These are phyloP conservation scores for Sciurus vulgaris DNA, from an alignment of 2,797 vertebrate genomes.

Conservation along the genomic window DNA sequence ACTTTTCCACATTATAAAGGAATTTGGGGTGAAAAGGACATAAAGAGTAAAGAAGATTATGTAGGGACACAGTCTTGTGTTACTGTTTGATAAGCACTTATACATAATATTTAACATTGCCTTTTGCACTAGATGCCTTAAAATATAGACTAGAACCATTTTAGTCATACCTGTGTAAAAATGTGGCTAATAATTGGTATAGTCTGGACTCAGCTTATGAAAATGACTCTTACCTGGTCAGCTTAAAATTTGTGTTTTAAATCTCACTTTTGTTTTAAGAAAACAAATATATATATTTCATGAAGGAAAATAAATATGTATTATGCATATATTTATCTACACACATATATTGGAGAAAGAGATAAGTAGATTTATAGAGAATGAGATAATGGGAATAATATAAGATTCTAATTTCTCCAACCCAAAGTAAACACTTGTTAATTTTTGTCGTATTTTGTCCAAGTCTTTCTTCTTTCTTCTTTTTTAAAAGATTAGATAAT, in stretches of 20 bases:
- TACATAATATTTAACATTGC: background rate
- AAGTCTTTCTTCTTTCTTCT: background rate
- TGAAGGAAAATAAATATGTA: constrained; percentile 3
- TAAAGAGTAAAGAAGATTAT: background rate
- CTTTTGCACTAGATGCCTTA: background rate
- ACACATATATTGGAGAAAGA: background rate
- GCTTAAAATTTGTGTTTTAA: constrained; percentile 58
- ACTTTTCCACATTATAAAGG: background rate
- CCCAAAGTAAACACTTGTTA: background rate
- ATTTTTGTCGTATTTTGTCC: constrained; percentile 14
- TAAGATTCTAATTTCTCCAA: background rate
- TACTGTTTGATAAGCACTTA: background rate
- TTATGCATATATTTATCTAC: background rate
- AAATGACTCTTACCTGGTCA: constrained; percentile 8
- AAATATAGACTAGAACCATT: constrained; percentile 24
- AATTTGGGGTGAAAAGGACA: background rate
- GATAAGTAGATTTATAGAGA: background rate
- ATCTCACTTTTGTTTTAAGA: constrained; percentile 31
- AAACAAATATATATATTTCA: constrained; percentile 52
- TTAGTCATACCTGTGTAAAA: background rate
- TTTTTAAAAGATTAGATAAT: constrained; percentile 1
- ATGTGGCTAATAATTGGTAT: background rate
- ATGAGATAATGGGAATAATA: background rate
- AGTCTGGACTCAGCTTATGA: background rate
- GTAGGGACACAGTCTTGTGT: background rate